Evolutionary conservation across 2,888 invertebrate genomes (phyloP).

Genomic region (Chrysolina haemoptera): DNA sequence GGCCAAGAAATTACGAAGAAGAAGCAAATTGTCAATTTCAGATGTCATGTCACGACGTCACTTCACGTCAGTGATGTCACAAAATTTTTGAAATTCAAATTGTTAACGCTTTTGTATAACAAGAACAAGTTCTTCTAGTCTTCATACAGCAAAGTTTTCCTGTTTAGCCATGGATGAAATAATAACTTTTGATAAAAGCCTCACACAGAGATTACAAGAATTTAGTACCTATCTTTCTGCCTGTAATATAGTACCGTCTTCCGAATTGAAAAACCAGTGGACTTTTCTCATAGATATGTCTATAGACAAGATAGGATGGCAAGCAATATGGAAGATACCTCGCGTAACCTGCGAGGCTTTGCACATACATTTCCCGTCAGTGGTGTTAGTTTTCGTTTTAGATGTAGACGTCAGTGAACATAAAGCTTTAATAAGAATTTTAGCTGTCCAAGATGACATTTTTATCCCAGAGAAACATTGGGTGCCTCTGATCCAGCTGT

Average conservation of each 20-base stretch:
- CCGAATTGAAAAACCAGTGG: conserved; percentile 73
- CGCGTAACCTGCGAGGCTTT: conserved; percentile 76
- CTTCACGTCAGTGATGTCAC: no score
- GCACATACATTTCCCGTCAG: conserved; percentile 77
- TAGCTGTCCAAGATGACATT: conserved; percentile 78
- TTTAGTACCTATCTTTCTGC: conserved; percentile 71
- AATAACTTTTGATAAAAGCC: conserved; percentile 74
- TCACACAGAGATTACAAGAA: conserved; percentile 73
- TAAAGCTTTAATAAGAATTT: conserved; percentile 74
- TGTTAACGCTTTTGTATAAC: background rate
- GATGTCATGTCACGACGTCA: background rate
- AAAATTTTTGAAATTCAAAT: background rate
- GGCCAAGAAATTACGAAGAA: no score
- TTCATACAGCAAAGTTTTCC: no score
- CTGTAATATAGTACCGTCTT: conserved; percentile 68
- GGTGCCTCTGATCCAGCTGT: conserved; percentile 76
- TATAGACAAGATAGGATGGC: conserved; percentile 79
- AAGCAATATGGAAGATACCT: conserved; percentile 80
- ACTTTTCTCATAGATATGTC: conserved; percentile 73
- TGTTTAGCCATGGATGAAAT: conserved; percentile 71
- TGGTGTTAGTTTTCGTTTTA: conserved; percentile 75
- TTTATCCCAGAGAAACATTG: conserved; percentile 75
- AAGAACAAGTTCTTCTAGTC: no score
- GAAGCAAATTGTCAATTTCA: background rate
- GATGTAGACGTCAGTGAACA: conserved; percentile 73